Base-by-base conservation (phyloP, 1,140 invertebrate species). In the Thalassaphorura encarpata region DNA sequence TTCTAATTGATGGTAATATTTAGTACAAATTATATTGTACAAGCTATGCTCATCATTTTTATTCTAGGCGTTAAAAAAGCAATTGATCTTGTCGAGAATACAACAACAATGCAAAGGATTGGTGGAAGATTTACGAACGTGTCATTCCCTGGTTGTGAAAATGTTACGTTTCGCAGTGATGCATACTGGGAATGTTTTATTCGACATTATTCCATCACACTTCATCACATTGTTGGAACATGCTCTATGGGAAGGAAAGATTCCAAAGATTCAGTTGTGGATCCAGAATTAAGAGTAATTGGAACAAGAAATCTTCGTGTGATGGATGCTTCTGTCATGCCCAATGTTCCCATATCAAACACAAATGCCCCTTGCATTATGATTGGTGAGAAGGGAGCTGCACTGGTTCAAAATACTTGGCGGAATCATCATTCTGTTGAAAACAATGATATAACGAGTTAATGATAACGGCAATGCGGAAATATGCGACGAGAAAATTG, bases 231-330 rank as follows among this genome's bases (percentile, higher is more conserved):
- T 24, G 78, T 79, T 1, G 86, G 88, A 0, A 90, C 87, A 0
- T 84, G 83, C 67, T 89, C 87, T 71, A 93, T 93, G 89, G 89
- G 87, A 0, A 56, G 65, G 16, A 6, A n/a, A 0, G 72, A 66
- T 2, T 85, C 89, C 51, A 40, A 15, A n/a, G 56, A 45, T n/a
- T 62, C 70, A 31, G 72, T 71, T 11, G 66, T 71, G n/a, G 72
- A 74, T 54, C 56, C 68, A 3, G 43, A 66, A 54, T 59, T 74
- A 4, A 60, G 59, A 39, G 60, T 62, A 19, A 23, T 53, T 19
- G 54, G 56, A 27, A 49, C 50, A 1, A 39, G 48, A 21, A 54
- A 56, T 33, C 52, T 62, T 8, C 45, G 60, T n/a, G 60, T 62
- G 1, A 52, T 48, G 15, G 60, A 62, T 36, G 52, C 49, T 11